Evolutionary conservation across 1,140 invertebrate genomes (phyloP).

Genomic region (Homalodisca vitripennis): DNA sequence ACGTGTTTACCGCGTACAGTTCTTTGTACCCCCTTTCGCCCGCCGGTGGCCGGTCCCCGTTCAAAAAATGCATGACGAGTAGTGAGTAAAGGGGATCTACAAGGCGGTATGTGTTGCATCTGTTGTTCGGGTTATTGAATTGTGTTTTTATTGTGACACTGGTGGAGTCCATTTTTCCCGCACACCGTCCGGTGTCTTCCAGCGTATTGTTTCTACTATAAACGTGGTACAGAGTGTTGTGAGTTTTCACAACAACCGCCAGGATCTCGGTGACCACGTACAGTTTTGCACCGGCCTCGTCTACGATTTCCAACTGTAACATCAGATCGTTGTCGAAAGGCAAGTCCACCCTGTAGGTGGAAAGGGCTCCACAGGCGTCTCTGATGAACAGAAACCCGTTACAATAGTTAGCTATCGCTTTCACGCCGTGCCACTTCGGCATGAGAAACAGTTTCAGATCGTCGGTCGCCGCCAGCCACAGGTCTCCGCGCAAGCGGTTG

Average conservation of each 20-base stretch:
- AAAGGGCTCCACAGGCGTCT: background rate
- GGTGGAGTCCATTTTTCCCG: too few relatives aligned
- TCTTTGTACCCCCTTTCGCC: too few relatives aligned
- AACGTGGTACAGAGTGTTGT: background rate
- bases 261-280: background rate
- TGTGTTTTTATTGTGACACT: too few relatives aligned
- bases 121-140: too few relatives aligned
- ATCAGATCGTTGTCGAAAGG: conserved; percentile 18
- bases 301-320: background rate
- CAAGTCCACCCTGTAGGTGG: background rate
- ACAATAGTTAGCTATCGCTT: background rate
- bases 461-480: background rate
- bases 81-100: too few relatives aligned
- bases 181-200: background rate
- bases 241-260: conserved; percentile 3
- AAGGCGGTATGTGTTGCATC: too few relatives aligned
- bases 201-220: conserved; percentile 1
- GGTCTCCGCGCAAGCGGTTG: background rate
- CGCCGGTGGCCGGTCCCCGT: too few relatives aligned
- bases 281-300: background rate
- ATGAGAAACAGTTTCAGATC: background rate
- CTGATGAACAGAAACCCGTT: background rate
- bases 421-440: conserved; percentile 9
- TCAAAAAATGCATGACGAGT: too few relatives aligned
- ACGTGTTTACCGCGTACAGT: too few relatives aligned